Evolutionary conservation across 1,140 invertebrate species (phyloP), one percentile per base, ranked within the genome.

Genomic region (Bombus polaris): DNA sequence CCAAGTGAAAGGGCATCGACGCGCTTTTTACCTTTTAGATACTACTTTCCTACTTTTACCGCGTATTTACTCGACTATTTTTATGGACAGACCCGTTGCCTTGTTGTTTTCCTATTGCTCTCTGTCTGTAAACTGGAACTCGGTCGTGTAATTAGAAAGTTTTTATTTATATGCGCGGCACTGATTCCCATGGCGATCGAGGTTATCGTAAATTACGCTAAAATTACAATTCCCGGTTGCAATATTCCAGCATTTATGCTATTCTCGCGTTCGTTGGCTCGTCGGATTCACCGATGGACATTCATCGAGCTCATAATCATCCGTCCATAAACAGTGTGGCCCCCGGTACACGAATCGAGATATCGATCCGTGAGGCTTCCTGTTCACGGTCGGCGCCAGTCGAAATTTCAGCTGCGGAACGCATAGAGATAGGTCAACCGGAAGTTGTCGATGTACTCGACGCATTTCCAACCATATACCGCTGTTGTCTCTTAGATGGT

Each of bases 221-320:
- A 80, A 65, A 65, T 84, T 84, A 71, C 74, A 35, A 79, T 59
- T 6, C 74, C 44, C 75, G 22, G 22, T 22, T 18, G 66, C 66
- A 72, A 72, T 71, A 72, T 79, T 72, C 66, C 53, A 62, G 8
- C 77, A 57, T 83, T 83, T 71, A 76, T 59, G 70, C 35, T 68
- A 82, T 53, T 74, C 44, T 15, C 47, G 32, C 12, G 28, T 71
- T 53, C 25, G 53, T 76, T 70, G n/a, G 73, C 35, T 72, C 82
- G 75, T 59, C 66, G 81, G 74, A 77, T 83, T n/a, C 18, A 22
- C 47, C 65, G 83, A 80, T 72, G 83, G 68, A 80, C 83, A 62
- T 85, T 78, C 76, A 80, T 73, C 83, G 83, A 53, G 83, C 83
- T 85, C 83, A 53, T 79, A 80, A 85, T 80, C 83, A 85, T 80